Base-by-base conservation (phyloP, 2,113 vertebrate genomes). In the Cervus canadensis region DNA sequence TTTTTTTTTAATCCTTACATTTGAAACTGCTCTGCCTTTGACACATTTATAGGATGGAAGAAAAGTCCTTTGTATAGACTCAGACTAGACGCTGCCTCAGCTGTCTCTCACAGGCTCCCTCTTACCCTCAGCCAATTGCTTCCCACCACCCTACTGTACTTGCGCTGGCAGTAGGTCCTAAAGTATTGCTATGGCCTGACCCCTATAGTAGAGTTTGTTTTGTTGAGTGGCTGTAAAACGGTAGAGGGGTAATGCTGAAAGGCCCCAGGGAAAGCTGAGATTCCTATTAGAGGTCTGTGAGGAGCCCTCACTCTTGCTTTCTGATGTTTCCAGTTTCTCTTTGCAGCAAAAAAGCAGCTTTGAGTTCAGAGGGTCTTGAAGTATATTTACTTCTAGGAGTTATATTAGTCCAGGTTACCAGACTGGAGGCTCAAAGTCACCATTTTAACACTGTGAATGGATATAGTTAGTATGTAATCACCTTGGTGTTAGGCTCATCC, bases 181-280 rank as follows among this genome's bases (percentile, higher is more conserved):
- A 97, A 97, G 95, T 83, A 19, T 93, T 98, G 89, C 91, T 95
- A 33, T 48, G 79, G n/a, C 57, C 33, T 21, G 40, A 71, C 15
- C 33, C 21, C 2, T 3, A 7, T 2, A 91, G 76, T 16, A 94
- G 50, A 91, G 57, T 87, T 74, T 62, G 96, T 96, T 97, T 76
- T 93, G 95, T 93, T 76, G 91, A 95, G 67, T 87, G 84, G 45
- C 11, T 94, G 50, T 87, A 60, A 98, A 97, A 97, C 54, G 62
- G 40, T 56, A 98, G n/a, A 12, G 26, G 50, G 33, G 40, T 95
- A 91, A 97, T 96, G 95, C 85, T 94, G 81, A 56, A 95, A 96
- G 94, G 90, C 81, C 36, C 95, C 93, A 62, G 62, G 97, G 91
- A 86, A 98, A 97, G 78, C 89, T n/a, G 19, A 89, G 95, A 43